Evolutionary conservation across 2,888 invertebrate species (phyloP), one percentile per base, ranked within the genome.

Genomic region (Drosophila meridiana): DNA sequence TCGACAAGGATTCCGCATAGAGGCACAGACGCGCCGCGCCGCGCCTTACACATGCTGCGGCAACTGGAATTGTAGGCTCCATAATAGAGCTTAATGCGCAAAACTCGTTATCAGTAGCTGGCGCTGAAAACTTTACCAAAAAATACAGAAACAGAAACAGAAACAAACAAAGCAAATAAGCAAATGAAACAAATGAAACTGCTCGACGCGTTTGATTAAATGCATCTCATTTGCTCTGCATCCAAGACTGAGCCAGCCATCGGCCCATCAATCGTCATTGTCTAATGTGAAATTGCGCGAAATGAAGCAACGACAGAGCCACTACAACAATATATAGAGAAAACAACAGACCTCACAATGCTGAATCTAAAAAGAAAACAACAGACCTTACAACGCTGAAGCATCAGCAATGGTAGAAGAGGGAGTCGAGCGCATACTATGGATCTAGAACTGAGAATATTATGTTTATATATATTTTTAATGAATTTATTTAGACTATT

Each of bases 1-100:
- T 83, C 82, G 75, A 72, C 81, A 53, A 38, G 61, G 62, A 63
- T 62, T 57, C 70, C 60, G 60, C 40, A 40, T 55, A 9, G 34
- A 52, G 52, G 13, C 64, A 20, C 7, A 28, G 47, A 47, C 58
- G 28, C 47, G 47, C n/a, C 28, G 20, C 47, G 8, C 77, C 58
- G 28, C 47, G 47, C n/a, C 28, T 30, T 58, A 13, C 77, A 71
- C 69, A 78, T 82, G 83, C 73, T 67, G 76, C 48, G 63, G 43
- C 69, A 69, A 63, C 71, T 77, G 76, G 76, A 86, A 86, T 82
- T 82, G 78, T 71, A 66, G 80, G 80, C 86, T 74, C 84, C 83
- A 83, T 89, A 84, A 88, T 87, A 73, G 84, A 76, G 87, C 87
- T 87, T 87, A 88, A 87, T 87, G 89, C 81, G 78, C 67, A 82